Evolutionary conservation across 2,888 invertebrate species (phyloP).

Genomic region (Hipparchia semele): DNA sequence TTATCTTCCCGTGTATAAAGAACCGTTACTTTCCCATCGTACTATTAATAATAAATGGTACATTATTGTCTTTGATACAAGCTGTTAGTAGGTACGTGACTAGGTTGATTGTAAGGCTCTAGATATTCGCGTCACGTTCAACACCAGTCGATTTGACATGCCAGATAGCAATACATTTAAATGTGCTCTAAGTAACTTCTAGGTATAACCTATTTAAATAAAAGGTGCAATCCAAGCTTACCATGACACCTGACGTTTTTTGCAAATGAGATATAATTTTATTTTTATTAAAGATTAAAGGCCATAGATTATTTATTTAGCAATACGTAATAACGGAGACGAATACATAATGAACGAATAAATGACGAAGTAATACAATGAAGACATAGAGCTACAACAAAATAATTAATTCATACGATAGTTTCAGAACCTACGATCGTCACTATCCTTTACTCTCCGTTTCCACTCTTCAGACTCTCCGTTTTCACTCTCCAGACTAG

Average conservation of each 20-base stretch:
- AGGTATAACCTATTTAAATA: not conserved
- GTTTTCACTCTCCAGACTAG: no score
- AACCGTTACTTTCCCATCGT: slow-evolving; percentile 41
- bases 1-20: slow-evolving; percentile 11
- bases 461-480: no score
- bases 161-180: slow-evolving; percentile 50
- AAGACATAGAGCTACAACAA: no score
- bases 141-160: slow-evolving; percentile 54
- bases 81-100: slow-evolving; percentile 56
- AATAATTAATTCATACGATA: no score
- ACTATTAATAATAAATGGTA: slow-evolving; percentile 41
- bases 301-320: no score
- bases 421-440: no score
- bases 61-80: slow-evolving; percentile 47
- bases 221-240: not conserved
- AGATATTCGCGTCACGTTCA: slow-evolving; percentile 62
- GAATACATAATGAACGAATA: no score
- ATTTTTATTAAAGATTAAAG: no score
- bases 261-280: no score
- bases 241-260: not conserved
- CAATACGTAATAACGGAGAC: no score
- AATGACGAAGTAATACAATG: no score
- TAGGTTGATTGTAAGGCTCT: slow-evolving; percentile 48
- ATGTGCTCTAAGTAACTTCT: slow-evolving; percentile 15
- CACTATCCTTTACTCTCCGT: no score